Evolutionary conservation across 2,888 invertebrate genomes (phyloP).

Genomic region (Vandiemenella viatica): DNA sequence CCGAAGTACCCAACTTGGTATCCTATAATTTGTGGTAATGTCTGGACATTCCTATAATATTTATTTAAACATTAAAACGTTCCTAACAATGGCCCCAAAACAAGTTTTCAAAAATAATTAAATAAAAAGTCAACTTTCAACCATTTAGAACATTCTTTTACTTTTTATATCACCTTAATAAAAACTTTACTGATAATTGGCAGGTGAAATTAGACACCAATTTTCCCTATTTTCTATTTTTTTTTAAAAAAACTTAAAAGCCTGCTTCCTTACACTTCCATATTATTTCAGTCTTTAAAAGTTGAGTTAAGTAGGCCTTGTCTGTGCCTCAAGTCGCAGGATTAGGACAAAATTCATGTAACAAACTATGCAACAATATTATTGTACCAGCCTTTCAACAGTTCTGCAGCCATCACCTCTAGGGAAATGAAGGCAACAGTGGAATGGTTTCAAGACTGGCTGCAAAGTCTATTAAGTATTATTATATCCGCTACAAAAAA

Average conservation of each 20-base stretch:
- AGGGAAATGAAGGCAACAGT: too few relatives aligned
- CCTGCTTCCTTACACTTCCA: constrained; percentile 7
- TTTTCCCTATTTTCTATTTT: constrained; percentile 6
- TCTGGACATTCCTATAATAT: constrained; percentile 1
- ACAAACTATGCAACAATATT: constrained; percentile 3
- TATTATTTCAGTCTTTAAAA: constrained; percentile 13
- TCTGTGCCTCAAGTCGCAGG: constrained; percentile 7
- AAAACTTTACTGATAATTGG: constrained; percentile 3
- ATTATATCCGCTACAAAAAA: background rate
- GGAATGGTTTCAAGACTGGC: too few relatives aligned
- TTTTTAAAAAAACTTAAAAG: constrained; percentile 5
- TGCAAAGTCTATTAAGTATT: too few relatives aligned
- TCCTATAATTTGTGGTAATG: background rate
- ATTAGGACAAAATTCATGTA: constrained; percentile 1
- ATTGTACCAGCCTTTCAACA: background rate
- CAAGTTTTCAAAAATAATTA: constrained; percentile 6
- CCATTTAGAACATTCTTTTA: background rate
- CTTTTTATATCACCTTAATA: constrained; percentile 1
- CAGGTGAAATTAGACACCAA: constrained; percentile 8
- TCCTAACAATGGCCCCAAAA: constrained; percentile 6
- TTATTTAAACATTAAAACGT: constrained; percentile 4
- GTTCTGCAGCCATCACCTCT: too few relatives aligned
- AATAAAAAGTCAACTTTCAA: constrained; percentile 1
- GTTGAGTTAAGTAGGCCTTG: constrained; percentile 13
- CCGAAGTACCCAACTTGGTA: constrained; percentile 1